A percentile compares a stretch with the other conserved stretches of the same genome.
Conservation (phyloP, 2,113 vertebrate genomes). For the Carassius auratus region DNA sequence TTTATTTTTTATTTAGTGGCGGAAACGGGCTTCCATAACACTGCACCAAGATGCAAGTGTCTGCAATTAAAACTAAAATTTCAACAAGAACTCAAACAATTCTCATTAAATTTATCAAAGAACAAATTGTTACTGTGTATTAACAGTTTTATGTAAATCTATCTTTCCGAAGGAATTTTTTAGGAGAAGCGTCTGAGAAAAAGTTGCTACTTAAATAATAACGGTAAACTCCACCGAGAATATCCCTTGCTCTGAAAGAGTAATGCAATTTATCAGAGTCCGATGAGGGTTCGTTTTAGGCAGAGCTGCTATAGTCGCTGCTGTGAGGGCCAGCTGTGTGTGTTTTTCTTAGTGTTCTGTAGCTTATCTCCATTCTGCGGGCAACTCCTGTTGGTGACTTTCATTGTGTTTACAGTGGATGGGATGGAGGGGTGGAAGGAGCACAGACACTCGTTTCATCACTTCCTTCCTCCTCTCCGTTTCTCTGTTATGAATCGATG, state of each 20-base stretch:
- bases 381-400: slow-evolving; percentile 53
- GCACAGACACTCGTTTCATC: slow-evolving; percentile 73
- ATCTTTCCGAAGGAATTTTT: background rate
- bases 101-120: background rate
- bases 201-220: background rate
- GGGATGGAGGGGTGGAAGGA: slow-evolving; percentile 31
- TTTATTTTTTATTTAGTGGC: no score
- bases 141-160: background rate
- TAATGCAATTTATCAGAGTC: slow-evolving; percentile 7
- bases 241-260: background rate
- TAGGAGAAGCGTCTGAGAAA: background rate
- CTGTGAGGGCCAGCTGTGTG: slow-evolving; percentile 4
- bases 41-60: background rate
- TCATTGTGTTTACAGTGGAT: slow-evolving; percentile 72
- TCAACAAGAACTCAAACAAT: background rate
- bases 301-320: background rate
- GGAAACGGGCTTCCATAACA: background rate
- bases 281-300: slow-evolving; percentile 1
- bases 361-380: slow-evolving; percentile 15
- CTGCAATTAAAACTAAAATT: background rate
- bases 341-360: slow-evolving; percentile 14
- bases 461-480: slow-evolving; percentile 75
- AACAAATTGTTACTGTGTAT: background rate
- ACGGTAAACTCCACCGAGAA: background rate
- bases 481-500: slow-evolving; percentile 60